Evolutionary conservation across 2,888 invertebrate genomes (phyloP), one percentile per base, ranked within the genome.

Genomic region (Liopterus haemorrhoidalis): DNA sequence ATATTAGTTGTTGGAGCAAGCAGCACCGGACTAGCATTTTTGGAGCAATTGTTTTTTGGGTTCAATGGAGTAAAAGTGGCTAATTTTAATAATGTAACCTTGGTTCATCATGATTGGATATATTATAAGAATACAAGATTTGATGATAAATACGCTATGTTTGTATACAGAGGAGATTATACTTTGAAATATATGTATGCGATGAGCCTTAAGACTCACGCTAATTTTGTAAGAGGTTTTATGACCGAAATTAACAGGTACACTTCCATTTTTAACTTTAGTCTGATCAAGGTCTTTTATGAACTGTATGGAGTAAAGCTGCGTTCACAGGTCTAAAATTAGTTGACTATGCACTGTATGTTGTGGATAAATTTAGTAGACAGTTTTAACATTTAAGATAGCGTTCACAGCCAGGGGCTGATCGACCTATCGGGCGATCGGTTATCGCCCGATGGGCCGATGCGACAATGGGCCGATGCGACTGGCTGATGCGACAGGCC

Each of bases 1-100:
- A 76, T 84, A 27, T 76, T 82, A 1, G 73, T 84, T 0, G 74
- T 83, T 0, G 81, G 83, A 0, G 76, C 77, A 1, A 81, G 82
- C 43, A 71, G 76, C 14, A 77, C 78, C 0, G 78, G 78, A 0
- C 61, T 81, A 0, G 68, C 80, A 0, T 81, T 83, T 54, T 55
- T 81, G 16, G 80, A 82, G 56, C 64, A 71, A 11, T 61, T 85
- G 11, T 62, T 79, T 4, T 45, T 32, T 25, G 11, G 39, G 5
- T 39, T 19, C 22, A 21, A 38, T 19, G 37, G 31, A n/a, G 11
- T 15, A 9, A 24, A 22, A 24, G 70, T 78, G 58, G 60, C 79
- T 22, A 73, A 73, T 0, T 85, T 83, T 62, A 78, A 78, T 41
- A 85, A 85, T 59, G 60, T 88, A 12, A 82, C 81, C 0, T 61